These are phyloP conservation scores for Nylanderia fulva DNA, from an alignment of 1,140 invertebrate genomes.

Conservation along the genomic window DNA sequence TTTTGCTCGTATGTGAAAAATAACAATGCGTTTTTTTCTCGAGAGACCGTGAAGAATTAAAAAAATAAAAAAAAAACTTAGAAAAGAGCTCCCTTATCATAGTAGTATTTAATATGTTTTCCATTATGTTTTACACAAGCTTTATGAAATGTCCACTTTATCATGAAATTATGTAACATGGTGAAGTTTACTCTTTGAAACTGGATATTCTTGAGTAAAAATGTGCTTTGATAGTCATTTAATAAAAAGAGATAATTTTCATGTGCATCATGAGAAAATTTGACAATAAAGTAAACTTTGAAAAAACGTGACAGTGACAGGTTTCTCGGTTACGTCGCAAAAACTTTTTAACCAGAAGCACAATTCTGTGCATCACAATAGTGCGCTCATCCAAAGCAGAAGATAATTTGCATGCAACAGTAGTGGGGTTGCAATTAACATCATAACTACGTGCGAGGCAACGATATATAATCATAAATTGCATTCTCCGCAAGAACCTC, in stretches of 20 bases:
- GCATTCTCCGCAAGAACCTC: conserved; percentile 25
- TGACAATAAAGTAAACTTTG: not conserved
- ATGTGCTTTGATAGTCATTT: not conserved
- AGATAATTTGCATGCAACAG: not conserved
- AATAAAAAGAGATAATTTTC: not conserved
- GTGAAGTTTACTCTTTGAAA: not conserved
- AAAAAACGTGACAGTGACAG: not conserved
- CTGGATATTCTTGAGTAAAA: not conserved
- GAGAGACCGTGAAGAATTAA: not conserved
- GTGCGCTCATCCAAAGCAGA: not conserved
- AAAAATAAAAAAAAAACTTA: not conserved
- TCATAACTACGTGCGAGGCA: not conserved
- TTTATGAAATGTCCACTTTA: not conserved
- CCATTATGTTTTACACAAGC: not conserved
- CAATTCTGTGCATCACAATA: not conserved
- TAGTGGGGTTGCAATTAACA: conserved; percentile 1
- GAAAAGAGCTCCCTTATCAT: not conserved
- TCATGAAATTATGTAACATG: not conserved
- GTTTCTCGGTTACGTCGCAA: not conserved
- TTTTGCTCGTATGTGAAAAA: conserved; percentile 15
- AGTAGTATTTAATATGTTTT: not conserved
- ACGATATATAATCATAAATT: conserved; percentile 29
- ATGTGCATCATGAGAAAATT: not conserved
- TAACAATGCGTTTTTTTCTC: not conserved
- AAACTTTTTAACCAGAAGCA: not conserved